These are phyloP conservation scores for Callosobruchus maculatus DNA, from an alignment of 2,888 invertebrate species.

Conservation along the genomic window DNA sequence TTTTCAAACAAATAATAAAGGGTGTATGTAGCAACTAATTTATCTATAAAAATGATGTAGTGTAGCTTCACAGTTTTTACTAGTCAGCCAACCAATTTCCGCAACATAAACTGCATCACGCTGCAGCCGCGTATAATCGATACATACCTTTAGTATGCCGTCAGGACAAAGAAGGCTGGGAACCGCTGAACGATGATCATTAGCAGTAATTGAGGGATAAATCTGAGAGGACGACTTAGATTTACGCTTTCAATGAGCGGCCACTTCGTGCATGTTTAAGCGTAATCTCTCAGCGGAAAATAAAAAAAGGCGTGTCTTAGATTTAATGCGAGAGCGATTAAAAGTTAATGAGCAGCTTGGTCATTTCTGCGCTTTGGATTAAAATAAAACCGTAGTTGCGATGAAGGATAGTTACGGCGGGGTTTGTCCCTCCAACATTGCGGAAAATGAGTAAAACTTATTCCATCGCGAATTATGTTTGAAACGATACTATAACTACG, in stretches of 20 bases:
- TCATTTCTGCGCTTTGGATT: background rate
- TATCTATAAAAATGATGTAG: too few relatives aligned
- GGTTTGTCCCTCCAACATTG: background rate
- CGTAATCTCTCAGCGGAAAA: conserved; percentile 10
- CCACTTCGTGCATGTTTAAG: conserved; percentile 12
- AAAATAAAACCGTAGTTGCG: background rate
- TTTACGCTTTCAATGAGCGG: background rate
- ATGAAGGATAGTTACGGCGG: too few relatives aligned
- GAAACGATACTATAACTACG: too few relatives aligned
- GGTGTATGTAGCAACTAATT: too few relatives aligned
- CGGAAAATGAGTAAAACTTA: background rate
- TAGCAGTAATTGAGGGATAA: background rate
- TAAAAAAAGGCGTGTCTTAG: conserved; percentile 18
- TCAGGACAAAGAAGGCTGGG: too few relatives aligned
- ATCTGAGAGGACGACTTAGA: background rate
- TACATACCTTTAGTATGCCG: too few relatives aligned
- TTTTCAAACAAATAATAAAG: too few relatives aligned
- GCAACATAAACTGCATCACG: too few relatives aligned
- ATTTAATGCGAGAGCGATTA: conserved; percentile 7
- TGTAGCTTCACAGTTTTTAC: too few relatives aligned
- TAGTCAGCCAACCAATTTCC: too few relatives aligned
- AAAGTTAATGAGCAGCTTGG: conserved; percentile 17
- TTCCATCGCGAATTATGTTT: too few relatives aligned
- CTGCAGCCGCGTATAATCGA: too few relatives aligned
- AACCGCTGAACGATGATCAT: background rate